Conservation (phyloP, 2,888 invertebrate species). For the Epinotia nisella region DNA sequence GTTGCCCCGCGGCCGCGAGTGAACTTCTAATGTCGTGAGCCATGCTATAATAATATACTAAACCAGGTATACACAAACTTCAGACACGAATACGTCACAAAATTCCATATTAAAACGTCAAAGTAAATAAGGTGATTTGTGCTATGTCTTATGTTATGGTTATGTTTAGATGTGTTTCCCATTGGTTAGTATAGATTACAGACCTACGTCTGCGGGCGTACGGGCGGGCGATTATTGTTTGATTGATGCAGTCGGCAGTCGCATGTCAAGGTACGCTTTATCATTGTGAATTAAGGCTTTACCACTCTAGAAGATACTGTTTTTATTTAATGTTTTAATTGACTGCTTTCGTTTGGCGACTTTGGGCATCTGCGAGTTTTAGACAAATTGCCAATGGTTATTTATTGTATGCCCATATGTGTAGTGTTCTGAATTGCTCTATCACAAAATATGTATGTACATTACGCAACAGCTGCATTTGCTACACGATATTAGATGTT, state of each 20-base stretch:
- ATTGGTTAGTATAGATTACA: background rate
- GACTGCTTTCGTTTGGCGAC: background rate
- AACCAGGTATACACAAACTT: slow-evolving; percentile 41
- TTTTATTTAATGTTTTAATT: slow-evolving; percentile 10
- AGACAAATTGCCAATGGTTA: background rate
- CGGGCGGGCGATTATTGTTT: slow-evolving; percentile 51
- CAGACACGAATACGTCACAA: slow-evolving; percentile 38
- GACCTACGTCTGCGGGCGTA: background rate
- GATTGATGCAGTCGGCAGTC: slow-evolving; percentile 48
- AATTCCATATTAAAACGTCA: slow-evolving; percentile 30
- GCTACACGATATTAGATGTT: no score
- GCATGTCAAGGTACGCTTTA: slow-evolving; percentile 36
- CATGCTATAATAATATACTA: slow-evolving; percentile 58
- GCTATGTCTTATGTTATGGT: slow-evolving; percentile 3
- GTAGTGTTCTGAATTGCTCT: background rate
- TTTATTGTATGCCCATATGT: no score
- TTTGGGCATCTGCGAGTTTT: background rate
- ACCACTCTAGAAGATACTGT: background rate
- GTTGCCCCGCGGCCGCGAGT: slow-evolving; percentile 82
- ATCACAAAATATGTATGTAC: background rate
- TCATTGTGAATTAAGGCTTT: slow-evolving; percentile 21
- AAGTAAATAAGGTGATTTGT: slow-evolving; percentile 22
- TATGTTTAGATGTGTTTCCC: slow-evolving; percentile 44
- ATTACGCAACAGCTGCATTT: no score
- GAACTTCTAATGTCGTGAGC: slow-evolving; percentile 82